Base-by-base conservation (phyloP, 2,797 vertebrate genomes). In the Typhlichthys eigenmanni region DNA sequence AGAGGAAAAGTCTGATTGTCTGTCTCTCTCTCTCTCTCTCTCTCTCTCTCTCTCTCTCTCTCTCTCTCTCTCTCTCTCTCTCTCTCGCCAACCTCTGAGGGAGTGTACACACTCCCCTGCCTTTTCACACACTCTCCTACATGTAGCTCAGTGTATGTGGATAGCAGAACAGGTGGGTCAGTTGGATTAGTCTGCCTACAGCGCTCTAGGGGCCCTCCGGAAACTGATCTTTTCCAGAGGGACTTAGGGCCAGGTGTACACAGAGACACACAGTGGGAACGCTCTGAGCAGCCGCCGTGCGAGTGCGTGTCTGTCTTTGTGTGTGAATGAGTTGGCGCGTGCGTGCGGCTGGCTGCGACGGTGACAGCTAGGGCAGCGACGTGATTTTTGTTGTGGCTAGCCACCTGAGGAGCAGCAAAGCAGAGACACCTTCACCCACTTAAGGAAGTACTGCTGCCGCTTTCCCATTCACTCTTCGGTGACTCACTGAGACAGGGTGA, bases 21-120 rank as follows among this genome's bases (percentile, higher is more conserved):
- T 88, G 79, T 75, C 50, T 11, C 54, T 56, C 53, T 63, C 62
- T 49, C 62, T 54, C 70, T 47, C 60, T 29, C 58, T 67, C 60
- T 52, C 46, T 53, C 65, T 64, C 70, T 68, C 55, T 46, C 60
- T 47, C 64, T 13, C 61, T 56, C 68, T 53, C 29, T 56, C 9
- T 75, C 80, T 67, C 60, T 52, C 46, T 53, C 65, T 64, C 70
- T 68, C 55, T 46, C 60, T 47, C 64, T 13, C 61, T 56, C 68
- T 53, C 29, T 56, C 9, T 75, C 80, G 56, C 86, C 86, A 84
- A 86, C 87, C 86, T 83, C 77, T 78, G 47, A 13, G 82, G 83
- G 86, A 83, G 88, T 82, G 72, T 73, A 75, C 74, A 74, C 74
- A 68, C 74, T 67, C 75, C 64, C 60, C 73, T 86, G 79, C 86